Percentiles rank a stretch among this genome's conserved stretches.
These are phyloP conservation scores for Mustela erminea DNA, from an alignment of 2,797 vertebrate genomes.

Conservation along the genomic window DNA sequence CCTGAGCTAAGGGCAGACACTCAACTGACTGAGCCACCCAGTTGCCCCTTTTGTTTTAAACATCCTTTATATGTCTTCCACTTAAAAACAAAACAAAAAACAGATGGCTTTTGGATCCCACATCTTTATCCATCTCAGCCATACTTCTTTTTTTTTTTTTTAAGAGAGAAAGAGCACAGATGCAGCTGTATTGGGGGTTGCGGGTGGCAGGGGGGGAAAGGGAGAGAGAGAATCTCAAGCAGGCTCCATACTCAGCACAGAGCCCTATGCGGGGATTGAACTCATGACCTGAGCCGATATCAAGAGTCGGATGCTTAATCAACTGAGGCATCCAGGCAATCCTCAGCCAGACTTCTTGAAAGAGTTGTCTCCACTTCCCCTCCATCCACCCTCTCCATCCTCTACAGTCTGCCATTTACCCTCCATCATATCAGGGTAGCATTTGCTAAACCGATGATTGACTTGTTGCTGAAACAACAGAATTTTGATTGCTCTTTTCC, in stretches of 20 bases:
- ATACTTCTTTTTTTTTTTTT: neutral
- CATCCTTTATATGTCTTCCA: neutral
- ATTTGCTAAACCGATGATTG: neutral
- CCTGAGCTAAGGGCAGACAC: too few relatives aligned
- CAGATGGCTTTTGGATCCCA: neutral
- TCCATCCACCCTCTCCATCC: neutral
- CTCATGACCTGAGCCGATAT: neutral
- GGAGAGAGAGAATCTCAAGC: neutral
- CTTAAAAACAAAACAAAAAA: neutral
- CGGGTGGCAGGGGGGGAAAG: neutral
- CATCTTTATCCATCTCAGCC: neutral
- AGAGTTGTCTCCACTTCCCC: neutral
- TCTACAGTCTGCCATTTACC: neutral
- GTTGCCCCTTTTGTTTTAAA: neutral
- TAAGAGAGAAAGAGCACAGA: neutral
- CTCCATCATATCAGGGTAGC: fast-evolving
- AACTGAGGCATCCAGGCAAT: neutral
- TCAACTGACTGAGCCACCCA: too few relatives aligned
- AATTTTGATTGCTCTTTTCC: neutral
- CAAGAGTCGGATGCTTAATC: neutral
- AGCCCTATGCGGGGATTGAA: neutral
- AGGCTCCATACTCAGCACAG: neutral
- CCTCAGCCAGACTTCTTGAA: neutral
- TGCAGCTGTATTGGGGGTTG: neutral
- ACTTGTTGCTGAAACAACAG: neutral